These are phyloP conservation scores for Eristalis pertinax DNA, from an alignment of 2,888 invertebrate species.

Conservation along the genomic window DNA sequence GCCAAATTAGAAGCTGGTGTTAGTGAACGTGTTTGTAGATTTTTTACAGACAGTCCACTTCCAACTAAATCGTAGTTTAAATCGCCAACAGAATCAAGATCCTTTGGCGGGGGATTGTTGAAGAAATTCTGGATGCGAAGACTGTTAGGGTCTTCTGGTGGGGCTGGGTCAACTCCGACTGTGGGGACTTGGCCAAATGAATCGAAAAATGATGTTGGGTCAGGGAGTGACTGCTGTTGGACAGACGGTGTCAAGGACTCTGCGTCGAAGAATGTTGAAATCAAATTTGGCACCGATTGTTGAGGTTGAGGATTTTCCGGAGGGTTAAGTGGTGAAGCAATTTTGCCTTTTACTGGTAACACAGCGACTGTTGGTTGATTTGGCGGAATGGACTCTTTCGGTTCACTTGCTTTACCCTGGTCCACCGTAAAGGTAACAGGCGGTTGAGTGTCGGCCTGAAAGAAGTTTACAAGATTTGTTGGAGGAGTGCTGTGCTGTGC, in stretches of 20 bases:
- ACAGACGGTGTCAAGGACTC: conserved; percentile 36
- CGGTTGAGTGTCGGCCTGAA: conserved; percentile 3
- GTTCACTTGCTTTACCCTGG: background rate
- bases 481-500: background rate
- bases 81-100: conserved; percentile 77
- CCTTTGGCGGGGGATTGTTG: conserved; percentile 80
- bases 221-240: conserved; percentile 64
- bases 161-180: conserved; percentile 42
- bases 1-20: conserved; percentile 79
- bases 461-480: conserved; percentile 30
- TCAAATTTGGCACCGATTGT: conserved; percentile 67
- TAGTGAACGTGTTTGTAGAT: conserved; percentile 76
- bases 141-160: conserved; percentile 73
- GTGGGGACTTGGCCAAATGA: conserved; percentile 70
- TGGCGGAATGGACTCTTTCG: background rate
- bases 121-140: conserved; percentile 81
- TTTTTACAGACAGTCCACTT: conserved; percentile 76
- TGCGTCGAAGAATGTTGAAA: conserved; percentile 75
- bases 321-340: conserved; percentile 56
- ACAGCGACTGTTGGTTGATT: conserved; percentile 2
- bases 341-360: conserved; percentile 47
- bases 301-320: conserved; percentile 39
- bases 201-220: conserved; percentile 76
- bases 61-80: conserved; percentile 80
- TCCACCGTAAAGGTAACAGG: background rate